phyloP scores from a whole-genome alignment of 1,140 invertebrate genomes.

The Drosophila busckii region DNA sequence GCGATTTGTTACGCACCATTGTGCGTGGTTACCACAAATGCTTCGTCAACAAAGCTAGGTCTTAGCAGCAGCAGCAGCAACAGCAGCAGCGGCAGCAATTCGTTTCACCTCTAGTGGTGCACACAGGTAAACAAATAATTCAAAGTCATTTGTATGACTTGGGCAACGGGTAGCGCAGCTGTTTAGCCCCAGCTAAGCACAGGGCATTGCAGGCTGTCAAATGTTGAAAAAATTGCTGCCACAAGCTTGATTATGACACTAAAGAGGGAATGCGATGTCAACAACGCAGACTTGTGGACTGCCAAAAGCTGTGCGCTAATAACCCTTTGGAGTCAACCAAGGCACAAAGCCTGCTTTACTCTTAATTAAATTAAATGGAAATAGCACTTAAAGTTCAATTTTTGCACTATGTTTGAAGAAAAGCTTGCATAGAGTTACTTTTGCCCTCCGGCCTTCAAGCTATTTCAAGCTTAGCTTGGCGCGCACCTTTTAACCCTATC shows the following conservation, averaged over 20 bases:
- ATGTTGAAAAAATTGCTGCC: constrained; percentile 46
- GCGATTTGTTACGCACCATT: constrained; percentile 75
- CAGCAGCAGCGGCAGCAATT: constrained; percentile 5
- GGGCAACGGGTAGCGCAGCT: constrained; percentile 47
- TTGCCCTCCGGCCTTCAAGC: too few relatives aligned
- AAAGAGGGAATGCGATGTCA: constrained; percentile 55
- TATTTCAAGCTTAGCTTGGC: too few relatives aligned
- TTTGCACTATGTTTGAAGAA: too few relatives aligned
- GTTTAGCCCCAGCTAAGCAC: constrained; percentile 25
- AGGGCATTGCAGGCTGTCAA: constrained; percentile 23
- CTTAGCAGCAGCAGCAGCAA: constrained; percentile 11
- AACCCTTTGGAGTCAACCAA: too few relatives aligned
- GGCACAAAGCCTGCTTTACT: too few relatives aligned
- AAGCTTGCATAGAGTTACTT: too few relatives aligned
- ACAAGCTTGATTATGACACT: constrained; percentile 65
- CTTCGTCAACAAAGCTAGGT: constrained; percentile 17
- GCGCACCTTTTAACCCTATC: too few relatives aligned
- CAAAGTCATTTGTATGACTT: constrained; percentile 71
- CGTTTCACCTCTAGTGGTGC: not conserved
- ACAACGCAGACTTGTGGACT: not conserved
- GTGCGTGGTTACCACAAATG: constrained; percentile 59
- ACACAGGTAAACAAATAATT: constrained; percentile 72
- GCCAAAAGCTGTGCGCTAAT: constrained; percentile 1
- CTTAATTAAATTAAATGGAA: too few relatives aligned
- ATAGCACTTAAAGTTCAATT: too few relatives aligned